Base-by-base conservation (phyloP, 2,888 invertebrate genomes). In the Electrophaes corylata region DNA sequence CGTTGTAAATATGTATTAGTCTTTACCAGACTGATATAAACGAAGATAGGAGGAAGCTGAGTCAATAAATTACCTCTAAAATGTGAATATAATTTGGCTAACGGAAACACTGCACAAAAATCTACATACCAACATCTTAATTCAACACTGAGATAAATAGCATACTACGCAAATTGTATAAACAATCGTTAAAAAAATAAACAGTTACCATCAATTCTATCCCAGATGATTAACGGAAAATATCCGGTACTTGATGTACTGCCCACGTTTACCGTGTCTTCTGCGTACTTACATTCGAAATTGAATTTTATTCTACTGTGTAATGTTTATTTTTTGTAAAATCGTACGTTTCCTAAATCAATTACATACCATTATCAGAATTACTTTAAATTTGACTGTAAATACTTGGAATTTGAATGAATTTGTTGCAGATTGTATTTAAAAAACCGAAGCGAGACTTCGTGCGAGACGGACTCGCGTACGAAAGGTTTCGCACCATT, bases 221-320 rank as follows among this genome's bases (percentile, higher is more conserved):
- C 20, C 40, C 10, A 12, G 35, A 51, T 57, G 46, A 57, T 20
- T 51, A 41, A 51, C 35, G 39, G 18, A n/a, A 20, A 6, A 35
- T 35, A 35, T 57, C 29, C 50, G 33, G 39, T 31, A 43, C 26
- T 48, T 53, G 57, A 58, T 50, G 23, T 46, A 59, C 59, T 52
- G 52, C 31, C 33, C 29, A 40, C 35, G 16, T 51, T 19, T 57
- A 46, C 56, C 18, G 31, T 40, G 40, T 31, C 12, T 40, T 10
- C 11, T 6, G 18, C 33, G 18, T 44, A 26, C n/a, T 18, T 14
- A 16, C 33, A 41, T 35, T 29, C n/a, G 16, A 44, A 43, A 37
- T 29, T 44, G 11, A 19, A 29, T 18, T 41, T 55, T 44, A 44
- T 44, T 19, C 10, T 35, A 19, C 6, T 37, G 39, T 23, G 12